A percentile compares a stretch with the other conserved stretches of the same genome.
Conservation (phyloP, 30 jellyfish, hydroid and myxozoan genomes). For the Pseudorhiza aurosa region DNA sequence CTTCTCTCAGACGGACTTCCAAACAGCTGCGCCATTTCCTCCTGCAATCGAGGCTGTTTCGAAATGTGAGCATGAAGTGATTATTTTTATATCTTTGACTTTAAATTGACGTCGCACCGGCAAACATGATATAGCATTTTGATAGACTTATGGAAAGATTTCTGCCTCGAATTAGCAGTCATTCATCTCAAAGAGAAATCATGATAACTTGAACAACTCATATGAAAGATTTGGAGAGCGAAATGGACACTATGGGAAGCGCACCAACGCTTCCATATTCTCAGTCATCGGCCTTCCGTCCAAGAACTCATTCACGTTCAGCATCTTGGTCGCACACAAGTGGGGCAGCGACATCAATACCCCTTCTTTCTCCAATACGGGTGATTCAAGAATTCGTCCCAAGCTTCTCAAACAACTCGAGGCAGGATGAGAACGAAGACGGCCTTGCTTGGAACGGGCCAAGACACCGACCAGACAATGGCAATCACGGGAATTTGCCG, state of each 20-base stretch:
- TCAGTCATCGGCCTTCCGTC: slow-evolving; percentile 44
- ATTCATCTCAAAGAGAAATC: no score
- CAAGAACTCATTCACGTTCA: slow-evolving; percentile 81
- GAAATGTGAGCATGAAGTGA: no score
- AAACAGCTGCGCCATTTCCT: no score
- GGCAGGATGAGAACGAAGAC: slow-evolving; percentile 41
- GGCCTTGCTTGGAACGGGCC: slow-evolving; percentile 58
- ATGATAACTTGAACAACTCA: no score
- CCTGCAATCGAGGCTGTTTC: no score
- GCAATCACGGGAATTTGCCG: slow-evolving; percentile 40
- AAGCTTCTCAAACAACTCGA: slow-evolving; percentile 40
- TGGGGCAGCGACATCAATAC: slow-evolving; percentile 64
- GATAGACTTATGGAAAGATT: no score
- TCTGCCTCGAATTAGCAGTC: no score
- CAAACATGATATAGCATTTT: no score
- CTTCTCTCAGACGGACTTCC: no score
- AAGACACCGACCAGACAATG: slow-evolving; percentile 22
- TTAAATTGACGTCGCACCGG: no score
- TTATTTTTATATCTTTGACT: no score
- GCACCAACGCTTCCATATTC: slow-evolving; percentile 41
- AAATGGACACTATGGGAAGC: slow-evolving; percentile 35
- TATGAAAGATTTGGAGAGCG: no score
- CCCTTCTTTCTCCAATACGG: slow-evolving; percentile 87
- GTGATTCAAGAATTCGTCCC: slow-evolving; percentile 90
- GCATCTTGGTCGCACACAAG: slow-evolving; percentile 90